phyloP scores from a whole-genome alignment of 2,888 invertebrate species.

The Melanostoma scalare region DNA sequence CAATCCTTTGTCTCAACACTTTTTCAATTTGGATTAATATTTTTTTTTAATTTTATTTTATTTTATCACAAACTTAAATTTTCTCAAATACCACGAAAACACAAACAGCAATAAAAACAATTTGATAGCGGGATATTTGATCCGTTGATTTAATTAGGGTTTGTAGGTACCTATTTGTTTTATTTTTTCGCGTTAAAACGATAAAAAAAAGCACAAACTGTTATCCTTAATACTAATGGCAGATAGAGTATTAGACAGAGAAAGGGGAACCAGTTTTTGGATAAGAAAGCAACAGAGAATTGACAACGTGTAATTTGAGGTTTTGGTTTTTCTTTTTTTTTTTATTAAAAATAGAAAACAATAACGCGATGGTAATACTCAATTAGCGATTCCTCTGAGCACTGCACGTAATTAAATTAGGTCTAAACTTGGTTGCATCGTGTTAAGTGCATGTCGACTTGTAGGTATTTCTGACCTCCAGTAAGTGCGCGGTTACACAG shows the following conservation, averaged over 20 bases:
- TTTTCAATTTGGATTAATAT: not conserved
- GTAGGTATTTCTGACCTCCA: slow-evolving; percentile 21
- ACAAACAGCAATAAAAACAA: slow-evolving; percentile 47
- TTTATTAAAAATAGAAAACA: slow-evolving; percentile 17
- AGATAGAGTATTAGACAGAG: slow-evolving; percentile 57
- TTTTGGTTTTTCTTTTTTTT: not conserved
- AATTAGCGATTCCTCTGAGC: slow-evolving; percentile 49
- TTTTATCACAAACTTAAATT: slow-evolving; percentile 13
- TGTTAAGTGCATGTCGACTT: not conserved
- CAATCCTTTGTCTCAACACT: slow-evolving; percentile 6
- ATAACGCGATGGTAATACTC: slow-evolving; percentile 61
- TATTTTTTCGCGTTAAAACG: slow-evolving; percentile 57
- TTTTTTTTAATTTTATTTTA: slow-evolving; percentile 16
- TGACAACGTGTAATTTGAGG: slow-evolving; percentile 51
- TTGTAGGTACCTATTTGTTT: slow-evolving; percentile 8
- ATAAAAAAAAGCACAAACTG: slow-evolving; percentile 54
- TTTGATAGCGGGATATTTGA: not conserved
- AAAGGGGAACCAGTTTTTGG: slow-evolving; percentile 39
- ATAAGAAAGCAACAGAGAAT: slow-evolving; percentile 21
- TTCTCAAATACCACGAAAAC: slow-evolving; percentile 9
- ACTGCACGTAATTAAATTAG: slow-evolving; percentile 26
- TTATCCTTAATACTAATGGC: slow-evolving; percentile 67
- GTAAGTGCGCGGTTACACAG: slow-evolving; percentile 21
- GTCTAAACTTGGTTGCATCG: slow-evolving; percentile 33
- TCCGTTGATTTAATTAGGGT: slow-evolving; percentile 10